These are phyloP conservation scores for Octopus bimaculoides DNA, from an alignment of 1,140 invertebrate species.

Conservation along the genomic window DNA sequence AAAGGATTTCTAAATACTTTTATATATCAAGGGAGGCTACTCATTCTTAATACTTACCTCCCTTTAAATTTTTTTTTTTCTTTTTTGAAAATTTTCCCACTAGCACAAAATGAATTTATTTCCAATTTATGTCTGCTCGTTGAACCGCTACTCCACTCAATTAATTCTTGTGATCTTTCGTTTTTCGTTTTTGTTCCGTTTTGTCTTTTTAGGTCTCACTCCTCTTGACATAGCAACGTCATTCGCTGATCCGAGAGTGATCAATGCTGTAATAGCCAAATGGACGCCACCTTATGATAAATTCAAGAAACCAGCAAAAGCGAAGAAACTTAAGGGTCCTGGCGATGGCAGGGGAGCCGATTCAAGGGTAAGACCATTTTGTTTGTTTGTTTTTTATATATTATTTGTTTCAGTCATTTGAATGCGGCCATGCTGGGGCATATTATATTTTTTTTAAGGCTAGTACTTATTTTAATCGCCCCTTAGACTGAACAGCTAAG, in stretches of 20 bases:
- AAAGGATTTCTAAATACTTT: too few species aligned
- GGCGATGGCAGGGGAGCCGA: not conserved
- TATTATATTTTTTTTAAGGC: too few species aligned
- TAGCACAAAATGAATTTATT: too few species aligned
- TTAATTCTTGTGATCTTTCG: not conserved
- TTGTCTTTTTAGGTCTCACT: constrained; percentile 42
- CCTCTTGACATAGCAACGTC: constrained; percentile 50
- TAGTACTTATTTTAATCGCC: too few species aligned
- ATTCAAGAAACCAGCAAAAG: not conserved
- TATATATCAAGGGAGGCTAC: too few species aligned
- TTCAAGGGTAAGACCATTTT: not conserved
- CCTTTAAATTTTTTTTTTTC: too few species aligned
- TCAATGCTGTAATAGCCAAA: constrained; percentile 49
- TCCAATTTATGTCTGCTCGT: too few species aligned
- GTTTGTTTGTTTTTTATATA: not conserved
- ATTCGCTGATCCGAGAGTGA: constrained; percentile 53
- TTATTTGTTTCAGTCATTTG: not conserved
- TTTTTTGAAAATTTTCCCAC: too few species aligned
- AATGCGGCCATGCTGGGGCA: too few species aligned
- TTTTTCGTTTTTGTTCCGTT: not conserved
- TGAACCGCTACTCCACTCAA: too few species aligned
- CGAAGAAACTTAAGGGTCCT: not conserved
- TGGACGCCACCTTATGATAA: constrained; percentile 46
- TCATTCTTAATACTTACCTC: too few species aligned
- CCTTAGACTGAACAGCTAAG: too few species aligned